phyloP scores from a whole-genome alignment of 30 jellyfish, hydroid and myxozoan genomes.

The Phacellophora camtschatica region DNA sequence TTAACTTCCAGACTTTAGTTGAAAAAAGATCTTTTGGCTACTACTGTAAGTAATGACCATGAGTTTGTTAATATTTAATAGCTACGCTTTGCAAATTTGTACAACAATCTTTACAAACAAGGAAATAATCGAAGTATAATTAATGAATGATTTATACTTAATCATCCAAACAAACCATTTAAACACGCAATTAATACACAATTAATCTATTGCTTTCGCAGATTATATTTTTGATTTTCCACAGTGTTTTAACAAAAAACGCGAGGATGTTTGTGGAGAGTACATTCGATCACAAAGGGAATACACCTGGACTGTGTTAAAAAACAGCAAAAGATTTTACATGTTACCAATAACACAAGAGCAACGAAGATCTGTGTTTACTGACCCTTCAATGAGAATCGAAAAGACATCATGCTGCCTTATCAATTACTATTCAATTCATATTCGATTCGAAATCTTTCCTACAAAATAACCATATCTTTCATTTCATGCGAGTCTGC shows the following conservation, averaged over 20 bases:
- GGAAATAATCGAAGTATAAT: constrained; percentile 56
- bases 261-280: constrained; percentile 56
- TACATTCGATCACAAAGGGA: constrained; percentile 1
- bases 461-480: background rate
- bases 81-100: constrained; percentile 21
- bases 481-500: background rate
- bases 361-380: constrained; percentile 13
- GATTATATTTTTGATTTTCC: constrained; percentile 60
- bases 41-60: constrained; percentile 19
- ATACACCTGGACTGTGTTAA: constrained; percentile 55
- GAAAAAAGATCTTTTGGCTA: constrained; percentile 25
- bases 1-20: constrained; percentile 50
- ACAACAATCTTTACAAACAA: constrained; percentile 60
- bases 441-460: constrained; percentile 21
- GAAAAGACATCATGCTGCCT: constrained; percentile 37
- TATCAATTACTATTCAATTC: constrained; percentile 18
- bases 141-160: constrained; percentile 57
- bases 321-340: constrained; percentile 12
- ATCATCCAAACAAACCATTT: constrained; percentile 74
- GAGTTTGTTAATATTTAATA: constrained; percentile 40
- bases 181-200: constrained; percentile 76
- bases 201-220: constrained; percentile 65
- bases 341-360: constrained; percentile 45
- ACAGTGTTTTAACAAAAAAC: constrained; percentile 43
- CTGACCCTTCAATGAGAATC: constrained; percentile 20